Conservation (phyloP, 1,140 invertebrate genomes). For the Lordiphosa collinella region DNA sequence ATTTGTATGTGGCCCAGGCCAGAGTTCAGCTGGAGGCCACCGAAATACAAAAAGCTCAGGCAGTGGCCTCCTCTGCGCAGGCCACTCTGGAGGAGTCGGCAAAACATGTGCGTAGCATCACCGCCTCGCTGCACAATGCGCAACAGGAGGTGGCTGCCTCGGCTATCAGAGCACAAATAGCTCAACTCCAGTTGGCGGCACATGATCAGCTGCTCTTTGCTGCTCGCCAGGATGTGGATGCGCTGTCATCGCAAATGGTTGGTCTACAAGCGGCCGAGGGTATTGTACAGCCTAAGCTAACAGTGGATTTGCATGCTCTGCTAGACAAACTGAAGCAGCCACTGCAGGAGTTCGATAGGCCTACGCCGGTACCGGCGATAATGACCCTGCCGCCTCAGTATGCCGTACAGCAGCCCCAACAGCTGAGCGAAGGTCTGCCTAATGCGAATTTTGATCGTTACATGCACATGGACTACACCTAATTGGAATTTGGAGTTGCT, state of each 20-base stretch:
- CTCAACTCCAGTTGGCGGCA: conserved; percentile 73
- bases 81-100: conserved; percentile 63
- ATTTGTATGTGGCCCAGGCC: conserved; percentile 74
- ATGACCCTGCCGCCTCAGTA: conserved; percentile 5
- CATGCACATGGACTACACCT: neutral
- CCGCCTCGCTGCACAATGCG: conserved; percentile 67
- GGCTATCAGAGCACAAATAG: conserved; percentile 72
- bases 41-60: conserved; percentile 71
- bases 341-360: conserved; percentile 48
- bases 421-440: neutral
- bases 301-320: conserved; percentile 56
- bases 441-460: neutral
- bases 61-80: conserved; percentile 61
- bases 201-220: conserved; percentile 76
- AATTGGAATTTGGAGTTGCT: neutral
- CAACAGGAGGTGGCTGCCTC: conserved; percentile 73
- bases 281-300: conserved; percentile 63
- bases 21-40: conserved; percentile 73
- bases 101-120: conserved; percentile 73
- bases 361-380: conserved; percentile 58
- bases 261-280: conserved; percentile 77
- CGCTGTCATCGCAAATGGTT: conserved; percentile 75
- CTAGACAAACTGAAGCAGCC: conserved; percentile 70
- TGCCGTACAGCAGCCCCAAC: neutral
- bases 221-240: conserved; percentile 73